Conservation (phyloP, 1,140 invertebrate species). For the Polyergus mexicanus region DNA sequence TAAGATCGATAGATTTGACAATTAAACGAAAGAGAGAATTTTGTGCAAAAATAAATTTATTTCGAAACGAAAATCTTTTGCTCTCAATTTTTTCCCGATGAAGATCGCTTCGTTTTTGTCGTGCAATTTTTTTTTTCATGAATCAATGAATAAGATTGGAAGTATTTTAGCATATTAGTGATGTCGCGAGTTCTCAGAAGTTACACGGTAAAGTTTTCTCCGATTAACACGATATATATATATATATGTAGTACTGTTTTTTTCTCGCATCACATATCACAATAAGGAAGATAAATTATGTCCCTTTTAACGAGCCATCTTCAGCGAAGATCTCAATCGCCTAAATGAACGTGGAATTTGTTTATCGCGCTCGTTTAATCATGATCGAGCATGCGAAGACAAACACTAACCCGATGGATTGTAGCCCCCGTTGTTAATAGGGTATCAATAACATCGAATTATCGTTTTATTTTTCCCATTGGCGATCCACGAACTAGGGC, state of each 20-base stretch:
- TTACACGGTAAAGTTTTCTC: neutral
- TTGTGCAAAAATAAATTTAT: neutral
- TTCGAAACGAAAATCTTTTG: neutral
- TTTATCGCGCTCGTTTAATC: constrained; percentile 65
- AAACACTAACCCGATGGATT: constrained; percentile 66
- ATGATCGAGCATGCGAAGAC: constrained; percentile 67
- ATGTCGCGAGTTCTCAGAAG: neutral
- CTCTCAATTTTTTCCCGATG: neutral
- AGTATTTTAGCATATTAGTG: neutral
- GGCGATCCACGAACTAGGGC: neutral
- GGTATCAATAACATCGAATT: constrained; percentile 71
- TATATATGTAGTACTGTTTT: constrained; percentile 1
- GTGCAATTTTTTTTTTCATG: neutral
- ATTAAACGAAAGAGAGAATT: neutral
- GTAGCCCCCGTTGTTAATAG: constrained; percentile 45
- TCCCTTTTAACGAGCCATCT: constrained; percentile 49
- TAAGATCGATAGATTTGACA: neutral
- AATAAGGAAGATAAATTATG: constrained; percentile 26
- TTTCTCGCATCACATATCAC: neutral
- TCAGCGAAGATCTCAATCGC: constrained; percentile 70
- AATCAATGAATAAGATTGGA: neutral
- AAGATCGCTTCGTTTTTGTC: neutral
- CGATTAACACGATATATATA: neutral
- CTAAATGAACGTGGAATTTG: constrained; percentile 72
- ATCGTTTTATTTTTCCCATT: constrained; percentile 70